Conservation (phyloP, 2,797 vertebrate species). For the Masticophis lateralis region DNA sequence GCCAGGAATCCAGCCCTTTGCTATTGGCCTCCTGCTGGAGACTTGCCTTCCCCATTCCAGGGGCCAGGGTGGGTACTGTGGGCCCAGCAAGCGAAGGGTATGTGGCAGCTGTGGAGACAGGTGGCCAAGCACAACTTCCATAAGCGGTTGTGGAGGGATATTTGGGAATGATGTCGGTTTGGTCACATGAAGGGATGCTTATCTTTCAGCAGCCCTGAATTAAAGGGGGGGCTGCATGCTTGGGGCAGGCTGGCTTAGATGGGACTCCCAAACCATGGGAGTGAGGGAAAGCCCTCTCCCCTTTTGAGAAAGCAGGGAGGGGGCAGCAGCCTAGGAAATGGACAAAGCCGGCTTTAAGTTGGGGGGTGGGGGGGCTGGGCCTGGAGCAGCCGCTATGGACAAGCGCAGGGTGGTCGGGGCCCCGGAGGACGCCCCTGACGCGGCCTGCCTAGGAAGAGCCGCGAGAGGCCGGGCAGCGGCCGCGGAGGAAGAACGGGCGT, state of each 20-base stretch:
- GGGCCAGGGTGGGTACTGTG: not conserved
- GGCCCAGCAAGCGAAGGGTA: not conserved
- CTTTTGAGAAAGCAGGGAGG: not conserved
- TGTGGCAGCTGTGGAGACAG: not conserved
- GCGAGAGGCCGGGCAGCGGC: not conserved
- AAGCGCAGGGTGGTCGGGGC: not conserved
- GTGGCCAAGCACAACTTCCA: not conserved
- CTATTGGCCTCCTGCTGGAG: not conserved
- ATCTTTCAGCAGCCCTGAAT: not conserved
- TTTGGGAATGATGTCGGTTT: not conserved
- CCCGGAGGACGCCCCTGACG: accelerated
- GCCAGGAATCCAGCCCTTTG: not conserved
- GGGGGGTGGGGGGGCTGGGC: not conserved
- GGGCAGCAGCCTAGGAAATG: not conserved
- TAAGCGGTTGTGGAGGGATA: no score
- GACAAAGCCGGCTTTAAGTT: not conserved
- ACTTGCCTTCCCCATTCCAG: not conserved
- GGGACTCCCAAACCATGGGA: not conserved
- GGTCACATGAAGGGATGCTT: not conserved
- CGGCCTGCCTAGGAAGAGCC: accelerated
- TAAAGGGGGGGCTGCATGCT: not conserved
- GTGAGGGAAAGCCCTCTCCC: not conserved
- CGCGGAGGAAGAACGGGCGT: not conserved
- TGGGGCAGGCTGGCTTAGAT: not conserved
- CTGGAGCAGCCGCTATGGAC: not conserved